A percentile compares a stretch with the other conserved stretches of the same genome.
phyloP scores from a whole-genome alignment of 2,888 invertebrate genomes.

The Chloroclysta siterata region DNA sequence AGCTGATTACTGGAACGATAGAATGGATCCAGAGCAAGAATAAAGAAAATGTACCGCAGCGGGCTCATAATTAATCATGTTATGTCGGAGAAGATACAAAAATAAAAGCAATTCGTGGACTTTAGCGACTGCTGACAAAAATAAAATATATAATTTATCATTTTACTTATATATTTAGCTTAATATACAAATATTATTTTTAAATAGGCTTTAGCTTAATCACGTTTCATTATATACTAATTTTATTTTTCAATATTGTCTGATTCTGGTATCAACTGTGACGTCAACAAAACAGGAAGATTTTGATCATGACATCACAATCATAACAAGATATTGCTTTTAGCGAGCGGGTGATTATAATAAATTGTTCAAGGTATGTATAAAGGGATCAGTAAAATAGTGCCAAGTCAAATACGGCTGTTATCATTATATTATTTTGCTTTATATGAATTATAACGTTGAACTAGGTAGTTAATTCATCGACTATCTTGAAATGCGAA shows the following conservation, averaged over 20 bases:
- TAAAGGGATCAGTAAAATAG: neutral
- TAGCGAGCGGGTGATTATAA: neutral
- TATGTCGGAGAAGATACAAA: neutral
- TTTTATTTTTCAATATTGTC: neutral
- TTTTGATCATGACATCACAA: conserved; percentile 6
- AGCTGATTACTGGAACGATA: conserved; percentile 9
- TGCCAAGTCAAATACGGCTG: neutral
- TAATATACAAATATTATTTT: too few species aligned
- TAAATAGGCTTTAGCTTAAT: neutral
- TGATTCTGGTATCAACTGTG: neutral
- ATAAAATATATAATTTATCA: neutral
- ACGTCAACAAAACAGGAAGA: conserved; percentile 23
- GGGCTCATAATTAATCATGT: neutral
- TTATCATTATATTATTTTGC: too few species aligned
- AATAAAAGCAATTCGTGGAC: neutral
- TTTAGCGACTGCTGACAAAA: neutral
- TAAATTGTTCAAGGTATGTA: neutral
- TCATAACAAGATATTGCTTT: conserved; percentile 15
- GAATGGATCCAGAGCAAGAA: conserved; percentile 4
- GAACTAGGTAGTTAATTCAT: too few species aligned
- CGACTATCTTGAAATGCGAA: too few species aligned
- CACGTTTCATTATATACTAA: neutral
- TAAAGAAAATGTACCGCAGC: neutral
- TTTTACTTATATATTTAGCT: neutral
- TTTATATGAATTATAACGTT: too few species aligned